Evolutionary conservation across 2,888 invertebrate species (phyloP), one percentile per base, ranked within the genome.

Genomic region (Tiphia femorata): DNA sequence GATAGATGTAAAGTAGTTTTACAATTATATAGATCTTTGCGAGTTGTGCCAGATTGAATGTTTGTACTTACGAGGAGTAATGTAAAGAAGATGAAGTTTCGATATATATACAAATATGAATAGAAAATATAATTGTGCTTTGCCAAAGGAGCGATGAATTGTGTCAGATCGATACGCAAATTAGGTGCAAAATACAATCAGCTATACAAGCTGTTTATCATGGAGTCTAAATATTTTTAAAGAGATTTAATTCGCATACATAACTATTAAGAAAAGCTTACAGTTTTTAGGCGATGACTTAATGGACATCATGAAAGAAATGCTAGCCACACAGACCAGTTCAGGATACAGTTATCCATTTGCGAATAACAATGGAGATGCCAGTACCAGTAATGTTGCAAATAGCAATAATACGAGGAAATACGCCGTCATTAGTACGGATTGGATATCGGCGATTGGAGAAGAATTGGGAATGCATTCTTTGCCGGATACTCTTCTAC

Each of bases 401-500:
- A 69, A 70, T 23, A n/a, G 12, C 33, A 76, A 72, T 53, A 73
- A 64, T 49, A 55, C 79, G 1, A 76, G 81, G 54, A 75, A 67
- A 61, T 83, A 83, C 40, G 82, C 83, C 3, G 70, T 83, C 23
- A 62, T 83, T 3, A 82, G 83, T 49, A 80, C 77, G 19, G 81
- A 83, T 14, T 83, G 82, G 82, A 70, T 83, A 57, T 79, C 81
- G 33, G 64, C 78, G 1, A 83, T 82, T 37, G 81, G 82, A 3
- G 83, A 83, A 58, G 83, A 83, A 62, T 64, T 83, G 20, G 82
- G 82, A 20, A 72, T 83, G 64, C 77, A 82, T 64, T 75, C 81
- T 4, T 54, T 83, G 16, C 77, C 80, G 0, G 82, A 83, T 64
- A 67, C 78, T 42, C 62, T 83, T 20, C 58, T 80, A 8, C 58